A percentile compares a stretch with the other conserved stretches of the same genome.
These are phyloP conservation scores for Cantharis rufa DNA, from an alignment of 2,888 invertebrate species.

Conservation along the genomic window DNA sequence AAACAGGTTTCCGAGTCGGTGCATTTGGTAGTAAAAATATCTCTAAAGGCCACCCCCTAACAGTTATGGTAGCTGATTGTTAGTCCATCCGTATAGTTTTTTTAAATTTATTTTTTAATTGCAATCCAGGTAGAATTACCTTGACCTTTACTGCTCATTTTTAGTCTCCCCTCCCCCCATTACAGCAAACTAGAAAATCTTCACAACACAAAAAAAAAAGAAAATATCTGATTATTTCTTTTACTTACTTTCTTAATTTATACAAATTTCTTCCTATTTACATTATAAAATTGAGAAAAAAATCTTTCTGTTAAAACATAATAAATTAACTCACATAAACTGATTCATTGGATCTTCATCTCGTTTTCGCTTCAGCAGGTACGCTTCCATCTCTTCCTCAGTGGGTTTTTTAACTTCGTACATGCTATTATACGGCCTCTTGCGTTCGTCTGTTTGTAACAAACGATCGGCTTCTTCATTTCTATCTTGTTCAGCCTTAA, in stretches of 20 bases:
- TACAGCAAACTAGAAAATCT: no score
- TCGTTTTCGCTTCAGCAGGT: conserved; percentile 80
- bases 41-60: no score
- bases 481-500: conserved; percentile 66
- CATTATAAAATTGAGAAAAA: not conserved
- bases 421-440: conserved; percentile 93
- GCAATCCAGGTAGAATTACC: no score
- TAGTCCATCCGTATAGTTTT: no score
- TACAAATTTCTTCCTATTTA: not conserved
- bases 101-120: no score
- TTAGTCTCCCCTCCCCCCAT: no score
- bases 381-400: conserved; percentile 92
- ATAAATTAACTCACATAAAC: conserved; percentile 40
- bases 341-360: conserved; percentile 95
- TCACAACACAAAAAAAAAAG: no score
- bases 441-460: conserved; percentile 81
- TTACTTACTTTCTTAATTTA: not conserved
- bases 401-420: conserved; percentile 81
- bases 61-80: no score
- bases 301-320: not conserved
- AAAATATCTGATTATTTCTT: not conserved
- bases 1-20: no score
- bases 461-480: conserved; percentile 67
- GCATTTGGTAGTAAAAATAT: no score
- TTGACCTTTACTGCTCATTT: no score